Evolutionary conservation across 2,888 invertebrate genomes (phyloP).

Genomic region (Scaptomyza tumidula): DNA sequence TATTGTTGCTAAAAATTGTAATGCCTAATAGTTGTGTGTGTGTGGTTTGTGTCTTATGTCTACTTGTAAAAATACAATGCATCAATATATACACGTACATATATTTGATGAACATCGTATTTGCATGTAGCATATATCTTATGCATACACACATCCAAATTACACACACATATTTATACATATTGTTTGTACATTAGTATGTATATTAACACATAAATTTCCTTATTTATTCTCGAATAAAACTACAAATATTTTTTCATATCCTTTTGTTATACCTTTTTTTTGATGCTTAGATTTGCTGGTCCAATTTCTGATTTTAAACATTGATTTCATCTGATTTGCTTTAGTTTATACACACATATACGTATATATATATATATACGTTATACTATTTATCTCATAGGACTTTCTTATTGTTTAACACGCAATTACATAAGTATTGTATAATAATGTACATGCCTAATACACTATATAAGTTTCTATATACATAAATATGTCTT

Average conservation of each 20-base stretch:
- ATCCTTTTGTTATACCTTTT: constrained; percentile 23
- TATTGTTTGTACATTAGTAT: background rate
- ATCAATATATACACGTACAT: constrained; percentile 19
- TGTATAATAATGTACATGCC: constrained; percentile 26
- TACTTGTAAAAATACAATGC: constrained; percentile 63
- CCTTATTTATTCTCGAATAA: constrained; percentile 19
- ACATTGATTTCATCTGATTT: constrained; percentile 59
- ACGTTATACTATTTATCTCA: constrained; percentile 2
- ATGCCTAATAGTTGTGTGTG: constrained; percentile 28
- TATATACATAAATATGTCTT: constrained; percentile 8
- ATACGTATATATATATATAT: background rate
- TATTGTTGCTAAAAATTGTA: constrained; percentile 30
- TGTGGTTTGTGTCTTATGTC: constrained; percentile 25
- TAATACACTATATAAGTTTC: constrained; percentile 13
- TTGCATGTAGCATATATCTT: constrained; percentile 17
- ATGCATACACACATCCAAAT: constrained; percentile 3
- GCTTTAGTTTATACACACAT: constrained; percentile 11
- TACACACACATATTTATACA: background rate
- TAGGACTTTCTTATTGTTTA: constrained; percentile 28
- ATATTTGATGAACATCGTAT: constrained; percentile 48
- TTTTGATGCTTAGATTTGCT: constrained; percentile 39
- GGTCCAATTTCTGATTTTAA: constrained; percentile 71
- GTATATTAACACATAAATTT: constrained; percentile 20
- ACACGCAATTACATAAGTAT: constrained; percentile 30
- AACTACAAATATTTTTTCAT: constrained; percentile 34